Evolutionary conservation across 2,797 vertebrate genomes (phyloP), one percentile per base, ranked within the genome.

Genomic region (Galaxias olidus): DNA sequence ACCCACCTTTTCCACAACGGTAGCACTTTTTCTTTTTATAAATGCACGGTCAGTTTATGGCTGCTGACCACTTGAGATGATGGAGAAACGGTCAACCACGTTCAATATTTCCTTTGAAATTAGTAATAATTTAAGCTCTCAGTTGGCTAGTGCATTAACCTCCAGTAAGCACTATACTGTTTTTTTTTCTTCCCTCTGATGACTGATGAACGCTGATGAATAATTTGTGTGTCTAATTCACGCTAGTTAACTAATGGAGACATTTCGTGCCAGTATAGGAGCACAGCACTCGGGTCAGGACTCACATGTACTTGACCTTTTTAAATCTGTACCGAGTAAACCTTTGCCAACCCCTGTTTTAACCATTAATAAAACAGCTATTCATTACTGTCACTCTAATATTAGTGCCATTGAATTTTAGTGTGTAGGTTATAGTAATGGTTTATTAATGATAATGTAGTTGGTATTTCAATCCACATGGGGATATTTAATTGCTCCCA

Each of bases 171-270:
- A 79, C 66, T 77, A 78, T 69, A 53, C 19, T 53, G 30, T 30
- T 59, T 61, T 51, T 44, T n/a, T n/a, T n/a, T n/a, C n/a, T n/a
- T n/a, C n/a, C n/a, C n/a, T 15, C 69, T 55, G 63, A 62, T 51
- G 64, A 68, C 48, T 55, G 52, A 66, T 63, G 62, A 75, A 68
- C 53, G 44, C 47, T 58, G 17, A 80, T 82, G 15, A 82, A 82
- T 86, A 72, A 78, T 86, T 78, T 74, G 68, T 81, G 64, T 5
- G 53, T 75, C 42, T 76, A 75, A 80, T 78, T 69, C 61, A 65
- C 59, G 12, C 40, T 66, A 55, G 63, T 61, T 49, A 30, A 78
- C 53, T 63, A 63, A 78, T 72, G 49, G 46, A 76, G 66, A 69
- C 55, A 50, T 65, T 66, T 47, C 71, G 47, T 40, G 19, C 53